Evolutionary conservation across 1,140 invertebrate species (phyloP).

Genomic region (Rhyacophila brunnea): DNA sequence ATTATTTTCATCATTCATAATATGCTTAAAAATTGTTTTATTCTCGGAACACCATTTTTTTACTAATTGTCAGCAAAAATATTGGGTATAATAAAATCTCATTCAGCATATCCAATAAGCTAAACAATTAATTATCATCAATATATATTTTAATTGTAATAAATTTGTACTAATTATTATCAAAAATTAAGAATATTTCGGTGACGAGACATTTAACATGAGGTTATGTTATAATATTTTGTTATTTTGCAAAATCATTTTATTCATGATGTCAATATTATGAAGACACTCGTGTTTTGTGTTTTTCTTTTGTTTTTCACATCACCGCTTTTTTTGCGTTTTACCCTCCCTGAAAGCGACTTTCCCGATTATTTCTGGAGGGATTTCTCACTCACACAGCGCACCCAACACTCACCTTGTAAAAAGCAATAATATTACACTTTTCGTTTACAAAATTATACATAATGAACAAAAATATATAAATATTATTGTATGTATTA

Average conservation of each 20-base stretch:
- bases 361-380: slow-evolving; percentile 30
- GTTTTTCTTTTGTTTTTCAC: slow-evolving; percentile 21
- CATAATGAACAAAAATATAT: no score
- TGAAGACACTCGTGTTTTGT: slow-evolving; percentile 8
- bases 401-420: slow-evolving; percentile 31
- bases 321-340: slow-evolving; percentile 30
- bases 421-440: slow-evolving; percentile 19
- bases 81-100: no score
- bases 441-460: slow-evolving; percentile 8
- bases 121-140: no score
- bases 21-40: slow-evolving; percentile 1
- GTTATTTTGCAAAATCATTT: no score
- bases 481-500: no score
- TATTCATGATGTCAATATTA: neutral
- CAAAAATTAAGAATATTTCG: no score
- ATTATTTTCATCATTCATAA: neutral
- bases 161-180: no score
- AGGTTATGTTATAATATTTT: no score
- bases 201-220: no score
- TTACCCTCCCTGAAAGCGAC: slow-evolving; percentile 32
- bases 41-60: neutral
- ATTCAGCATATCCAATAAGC: no score
- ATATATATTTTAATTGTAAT: no score
- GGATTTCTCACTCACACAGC: slow-evolving; percentile 33
- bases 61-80: no score